Evolutionary conservation across 2,113 vertebrate species (phyloP), one percentile per base, ranked within the genome.

Genomic region (Syrrhaptes paradoxus): DNA sequence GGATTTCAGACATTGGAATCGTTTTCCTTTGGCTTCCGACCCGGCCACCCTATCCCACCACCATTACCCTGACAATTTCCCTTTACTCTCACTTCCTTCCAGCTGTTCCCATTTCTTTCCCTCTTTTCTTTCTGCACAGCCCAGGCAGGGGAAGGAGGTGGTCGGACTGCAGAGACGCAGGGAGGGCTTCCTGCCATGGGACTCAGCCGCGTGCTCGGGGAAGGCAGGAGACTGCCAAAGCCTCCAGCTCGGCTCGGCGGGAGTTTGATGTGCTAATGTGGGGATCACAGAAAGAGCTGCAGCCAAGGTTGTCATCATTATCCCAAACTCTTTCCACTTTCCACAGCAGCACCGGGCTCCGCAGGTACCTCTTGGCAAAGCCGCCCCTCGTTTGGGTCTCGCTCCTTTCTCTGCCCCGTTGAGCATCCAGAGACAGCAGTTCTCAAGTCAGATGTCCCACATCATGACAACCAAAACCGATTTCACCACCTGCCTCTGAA

Each of bases 171-270:
- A 81, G 32, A 54, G 85, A 1, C 29, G 38, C 25, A 4, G 63
- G 74, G 70, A 84, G 49, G 61, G 84, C 20, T 89, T 43, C 74
- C 66, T 70, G 81, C 81, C 49, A 1, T 3, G 54, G 61, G 54
- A 38, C 82, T 71, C 63, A 5, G 8, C 9, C 0, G 45, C 31
- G 1, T 11, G 24, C 12, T 66, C 1, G 0, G 14, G 70, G 11
- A 26, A 70, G 78, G 85, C 86, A 89, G 87, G 82, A 89, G 87
- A 7, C 67, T 19, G 25, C 90, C 87, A 71, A 25, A 93, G 75
- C 89, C 82, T 71, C 67, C 91, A 85, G 91, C 91, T 66, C 90
- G 34, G 41, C 26, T 74, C 89, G n/a, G 58, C 59, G 25, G 7
- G 26, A 66, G 85, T 77, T 66, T 85, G 85, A 70, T 73, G 81